These are phyloP conservation scores for Drosophila meridiana DNA, from an alignment of 2,888 invertebrate genomes.

Conservation along the genomic window DNA sequence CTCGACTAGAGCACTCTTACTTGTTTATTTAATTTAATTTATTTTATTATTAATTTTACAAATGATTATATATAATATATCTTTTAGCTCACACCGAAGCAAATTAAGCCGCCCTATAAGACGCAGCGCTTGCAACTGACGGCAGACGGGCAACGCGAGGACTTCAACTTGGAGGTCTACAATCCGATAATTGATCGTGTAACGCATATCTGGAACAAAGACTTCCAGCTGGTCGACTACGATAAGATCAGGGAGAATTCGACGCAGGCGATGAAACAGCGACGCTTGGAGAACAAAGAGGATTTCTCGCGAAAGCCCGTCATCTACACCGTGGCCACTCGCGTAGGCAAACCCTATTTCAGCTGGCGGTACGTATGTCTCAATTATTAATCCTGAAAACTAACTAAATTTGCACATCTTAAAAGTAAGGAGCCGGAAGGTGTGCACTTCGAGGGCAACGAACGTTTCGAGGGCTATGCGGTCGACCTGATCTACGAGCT, in stretches of 20 bases:
- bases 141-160: constrained; percentile 87
- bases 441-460: constrained; percentile 88
- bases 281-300: constrained; percentile 82
- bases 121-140: constrained; percentile 86
- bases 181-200: constrained; percentile 83
- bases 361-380: constrained; percentile 85
- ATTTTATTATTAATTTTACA: neutral
- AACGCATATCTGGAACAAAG: constrained; percentile 84
- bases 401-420: neutral
- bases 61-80: neutral
- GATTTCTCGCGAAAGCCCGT: constrained; percentile 86
- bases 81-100: constrained; percentile 87
- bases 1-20: too few relatives aligned
- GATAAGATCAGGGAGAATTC: constrained; percentile 72
- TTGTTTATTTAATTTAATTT: neutral
- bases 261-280: constrained; percentile 81
- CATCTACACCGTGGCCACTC: constrained; percentile 89
- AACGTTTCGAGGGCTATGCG: constrained; percentile 94
- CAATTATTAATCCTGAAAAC: neutral
- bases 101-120: constrained; percentile 87
- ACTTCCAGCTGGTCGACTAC: constrained; percentile 66
- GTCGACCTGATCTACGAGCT: constrained; percentile 95
- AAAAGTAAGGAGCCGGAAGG: constrained; percentile 75
- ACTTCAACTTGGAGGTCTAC: constrained; percentile 86
- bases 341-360: constrained; percentile 90